Conservation (phyloP, 2,113 vertebrate species). For the Cyrtonyx montezumae region DNA sequence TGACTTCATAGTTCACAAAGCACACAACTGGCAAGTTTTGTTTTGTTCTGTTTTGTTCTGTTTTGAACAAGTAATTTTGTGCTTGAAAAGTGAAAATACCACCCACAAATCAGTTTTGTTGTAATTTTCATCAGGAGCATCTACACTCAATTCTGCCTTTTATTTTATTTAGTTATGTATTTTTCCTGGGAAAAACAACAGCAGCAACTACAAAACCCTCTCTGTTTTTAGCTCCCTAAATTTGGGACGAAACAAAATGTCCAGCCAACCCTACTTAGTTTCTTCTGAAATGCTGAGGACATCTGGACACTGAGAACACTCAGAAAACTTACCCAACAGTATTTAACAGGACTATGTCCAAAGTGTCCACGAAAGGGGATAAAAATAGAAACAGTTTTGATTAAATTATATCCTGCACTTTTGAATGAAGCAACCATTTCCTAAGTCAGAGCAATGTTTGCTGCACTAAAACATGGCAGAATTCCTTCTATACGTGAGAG, state of each 20-base stretch:
- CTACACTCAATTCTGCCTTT: background rate
- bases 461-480: background rate
- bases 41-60: background rate
- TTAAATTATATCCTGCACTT: background rate
- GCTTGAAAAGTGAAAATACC: background rate
- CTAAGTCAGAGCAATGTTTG: background rate
- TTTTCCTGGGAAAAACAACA: background rate
- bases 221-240: background rate
- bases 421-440: background rate
- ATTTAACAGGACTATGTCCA: slow-evolving; percentile 2
- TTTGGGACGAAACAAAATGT: slow-evolving; percentile 60
- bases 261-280: slow-evolving; percentile 24
- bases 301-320: slow-evolving; percentile 14
- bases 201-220: too few relatives aligned
- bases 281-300: slow-evolving; percentile 25
- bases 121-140: background rate
- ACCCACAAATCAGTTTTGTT: background rate
- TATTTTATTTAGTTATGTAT: background rate
- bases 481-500: background rate
- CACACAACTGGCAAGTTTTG: background rate
- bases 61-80: background rate
- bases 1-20: background rate
- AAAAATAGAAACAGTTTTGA: slow-evolving; percentile 1
- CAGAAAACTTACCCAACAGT: background rate
- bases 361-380: background rate